Evolutionary conservation across 2,113 vertebrate species (phyloP).

Genomic region (Martes martes): DNA sequence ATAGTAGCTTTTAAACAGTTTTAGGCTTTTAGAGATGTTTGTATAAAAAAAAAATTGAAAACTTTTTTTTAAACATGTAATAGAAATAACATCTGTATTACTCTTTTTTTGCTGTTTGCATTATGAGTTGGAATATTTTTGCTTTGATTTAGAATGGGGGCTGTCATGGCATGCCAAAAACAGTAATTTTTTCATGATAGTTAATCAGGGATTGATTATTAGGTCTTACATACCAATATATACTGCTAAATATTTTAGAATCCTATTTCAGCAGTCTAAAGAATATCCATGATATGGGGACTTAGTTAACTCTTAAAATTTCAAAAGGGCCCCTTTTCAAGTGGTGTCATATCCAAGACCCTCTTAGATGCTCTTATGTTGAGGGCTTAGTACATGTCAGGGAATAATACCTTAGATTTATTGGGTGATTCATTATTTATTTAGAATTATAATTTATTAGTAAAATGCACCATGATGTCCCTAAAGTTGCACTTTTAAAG

Average conservation of each 20-base stretch:
- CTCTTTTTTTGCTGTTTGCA: neutral
- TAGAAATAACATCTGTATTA: neutral
- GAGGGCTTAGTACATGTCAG: neutral
- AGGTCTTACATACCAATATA: neutral
- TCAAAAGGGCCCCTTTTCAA: neutral
- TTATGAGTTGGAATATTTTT: neutral
- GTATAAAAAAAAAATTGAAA: neutral
- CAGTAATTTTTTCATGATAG: neutral
- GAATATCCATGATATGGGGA: neutral
- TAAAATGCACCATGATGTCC: neutral
- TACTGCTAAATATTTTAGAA: neutral
- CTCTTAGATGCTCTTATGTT: neutral
- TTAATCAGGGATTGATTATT: neutral
- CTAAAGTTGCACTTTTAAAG: neutral
- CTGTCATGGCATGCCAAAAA: neutral
- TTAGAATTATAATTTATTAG: neutral
- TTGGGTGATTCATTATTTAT: neutral
- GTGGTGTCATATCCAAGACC: neutral
- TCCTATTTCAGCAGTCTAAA: neutral
- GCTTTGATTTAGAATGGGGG: neutral
- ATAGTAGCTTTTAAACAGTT: neutral
- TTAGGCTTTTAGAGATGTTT: neutral
- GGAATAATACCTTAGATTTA: neutral
- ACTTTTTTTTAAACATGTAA: neutral
- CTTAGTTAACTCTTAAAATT: neutral